These are phyloP conservation scores for Laothoe populi DNA, from an alignment of 2,888 invertebrate species.

Conservation along the genomic window DNA sequence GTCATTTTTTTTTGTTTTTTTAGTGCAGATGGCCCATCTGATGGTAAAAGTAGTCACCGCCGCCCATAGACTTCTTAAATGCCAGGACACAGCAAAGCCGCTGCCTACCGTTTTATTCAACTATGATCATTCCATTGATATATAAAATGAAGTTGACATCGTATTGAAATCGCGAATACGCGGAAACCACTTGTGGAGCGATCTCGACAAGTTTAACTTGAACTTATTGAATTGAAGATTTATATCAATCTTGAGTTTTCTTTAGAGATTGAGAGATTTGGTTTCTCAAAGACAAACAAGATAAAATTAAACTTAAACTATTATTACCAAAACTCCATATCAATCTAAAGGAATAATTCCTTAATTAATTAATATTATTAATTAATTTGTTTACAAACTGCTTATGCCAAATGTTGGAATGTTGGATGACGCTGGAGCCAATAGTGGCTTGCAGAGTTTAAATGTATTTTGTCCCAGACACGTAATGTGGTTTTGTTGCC, in stretches of 20 bases:
- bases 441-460: constrained; percentile 26
- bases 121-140: background rate
- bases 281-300: no score
- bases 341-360: background rate
- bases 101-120: no score
- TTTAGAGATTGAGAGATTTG: no score
- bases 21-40: background rate
- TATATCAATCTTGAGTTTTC: background rate
- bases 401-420: constrained; percentile 3
- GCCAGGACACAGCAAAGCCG: no score
- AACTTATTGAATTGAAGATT: background rate
- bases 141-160: background rate
- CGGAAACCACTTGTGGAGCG: background rate
- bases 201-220: background rate
- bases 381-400: constrained; percentile 16
- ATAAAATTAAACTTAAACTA: no score
- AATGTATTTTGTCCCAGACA: constrained; percentile 33
- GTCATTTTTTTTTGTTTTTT: background rate
- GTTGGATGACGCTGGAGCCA: constrained; percentile 22
- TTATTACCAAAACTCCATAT: background rate
- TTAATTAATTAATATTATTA: no score
- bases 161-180: background rate
- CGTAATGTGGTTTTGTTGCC: constrained; percentile 36
- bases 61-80: no score
- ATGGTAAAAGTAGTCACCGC: no score